Base-by-base conservation (phyloP, 2,113 vertebrate genomes). In the Tupaia chinensis region DNA sequence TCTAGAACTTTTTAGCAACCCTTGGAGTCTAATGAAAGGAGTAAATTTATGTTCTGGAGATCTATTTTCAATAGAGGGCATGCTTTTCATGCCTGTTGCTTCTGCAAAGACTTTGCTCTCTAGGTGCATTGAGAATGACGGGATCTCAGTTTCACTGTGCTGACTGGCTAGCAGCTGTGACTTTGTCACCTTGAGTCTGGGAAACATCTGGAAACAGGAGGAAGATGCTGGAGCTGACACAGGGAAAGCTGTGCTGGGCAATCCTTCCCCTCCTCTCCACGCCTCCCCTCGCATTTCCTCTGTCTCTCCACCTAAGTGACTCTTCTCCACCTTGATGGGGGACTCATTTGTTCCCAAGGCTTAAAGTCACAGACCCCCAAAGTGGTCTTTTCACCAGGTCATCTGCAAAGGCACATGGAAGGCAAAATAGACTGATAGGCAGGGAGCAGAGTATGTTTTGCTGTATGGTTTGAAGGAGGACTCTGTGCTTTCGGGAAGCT, bases 401-500 rank as follows among this genome's bases (percentile, higher is more conserved):
- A 98, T 98, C 97, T 98, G 92, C 88, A 92, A 32, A 58, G 29
- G 76, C 88, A 79, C 92, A 74, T 0, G 61, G 94, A 96, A 98
- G 94, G 96, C 88, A 98, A 98, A 96, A 92, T 87, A 89, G 95
- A 83, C 96, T 97, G 4, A 97, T 97, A 96, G 89, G 96, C 89
- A 89, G 93, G 87, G 94, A 97, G 72, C 73, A 89, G 91, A 96
- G 96, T 96, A 87, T 69, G 77, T 63, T 98, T 97, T 97, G 73
- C 95, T 6, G 0, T 91, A 92, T 74, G 58, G 76, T 97, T 97
- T 97, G 92, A 66, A 73, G 69, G 84, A 93, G 95, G 86, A 89
- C 83, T 44, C 5, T 0, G 0, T 1, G 27, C 95, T 97, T 96
- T 88, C 65, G 94, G 85, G 79, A 58, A 93, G 87, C 83, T 73